These are phyloP conservation scores for Trematomus loennbergii DNA, from an alignment of 2,113 vertebrate genomes.

Conservation along the genomic window DNA sequence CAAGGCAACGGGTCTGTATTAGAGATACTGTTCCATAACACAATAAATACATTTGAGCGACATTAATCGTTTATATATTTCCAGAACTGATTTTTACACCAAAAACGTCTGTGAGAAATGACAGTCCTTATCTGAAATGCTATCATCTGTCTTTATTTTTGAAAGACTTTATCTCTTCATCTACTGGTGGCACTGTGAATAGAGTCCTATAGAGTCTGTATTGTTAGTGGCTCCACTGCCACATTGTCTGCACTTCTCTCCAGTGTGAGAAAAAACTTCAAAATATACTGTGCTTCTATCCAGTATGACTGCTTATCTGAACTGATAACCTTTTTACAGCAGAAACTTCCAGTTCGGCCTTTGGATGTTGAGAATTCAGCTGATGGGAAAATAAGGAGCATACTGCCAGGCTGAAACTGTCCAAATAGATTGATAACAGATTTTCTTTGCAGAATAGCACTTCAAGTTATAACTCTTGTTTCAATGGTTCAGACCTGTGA, in stretches of 20 bases:
- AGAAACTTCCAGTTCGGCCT: not conserved
- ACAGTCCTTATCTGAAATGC: not conserved
- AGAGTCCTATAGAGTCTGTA: not conserved
- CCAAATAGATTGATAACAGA: not conserved
- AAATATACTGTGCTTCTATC: not conserved
- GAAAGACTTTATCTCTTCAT: slow-evolving; percentile 26
- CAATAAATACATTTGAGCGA: slow-evolving; percentile 31
- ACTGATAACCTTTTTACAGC: slow-evolving; percentile 24
- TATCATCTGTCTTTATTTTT: slow-evolving; percentile 11
- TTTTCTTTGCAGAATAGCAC: not conserved
- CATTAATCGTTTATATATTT: slow-evolving; percentile 12
- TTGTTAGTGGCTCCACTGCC: slow-evolving; percentile 5
- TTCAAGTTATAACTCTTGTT: not conserved
- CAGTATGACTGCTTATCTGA: not conserved
- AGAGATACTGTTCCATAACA: not conserved
- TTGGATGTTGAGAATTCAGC: not conserved
- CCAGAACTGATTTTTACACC: accelerated
- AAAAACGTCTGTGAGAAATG: not conserved
- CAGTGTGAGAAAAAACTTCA: not conserved
- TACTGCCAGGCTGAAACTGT: not conserved
- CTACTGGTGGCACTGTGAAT: not conserved
- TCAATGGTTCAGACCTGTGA: not conserved
- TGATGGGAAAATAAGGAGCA: not conserved
- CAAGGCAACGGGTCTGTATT: not conserved
- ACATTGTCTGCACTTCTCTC: not conserved